A percentile compares a stretch with the other conserved stretches of the same genome.
Evolutionary conservation across 2,113 vertebrate species (phyloP).

Genomic region (Dipodomys merriami): DNA sequence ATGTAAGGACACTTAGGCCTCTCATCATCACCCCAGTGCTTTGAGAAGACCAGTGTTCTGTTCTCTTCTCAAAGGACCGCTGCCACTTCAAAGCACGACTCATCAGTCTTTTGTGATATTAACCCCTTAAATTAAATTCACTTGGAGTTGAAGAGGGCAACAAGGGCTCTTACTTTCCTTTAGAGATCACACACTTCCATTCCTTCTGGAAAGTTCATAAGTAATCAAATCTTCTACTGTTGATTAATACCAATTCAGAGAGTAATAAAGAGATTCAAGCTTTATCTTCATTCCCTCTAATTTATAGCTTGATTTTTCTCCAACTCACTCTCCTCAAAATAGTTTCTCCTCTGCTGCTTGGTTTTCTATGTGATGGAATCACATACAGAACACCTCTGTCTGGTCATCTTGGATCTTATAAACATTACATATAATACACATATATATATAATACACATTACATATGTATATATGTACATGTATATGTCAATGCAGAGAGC

Average conservation of each 20-base stretch:
- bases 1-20: slow-evolving; percentile 52
- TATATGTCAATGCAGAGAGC: too few relatives aligned
- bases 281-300: not conserved
- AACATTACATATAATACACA: too few relatives aligned
- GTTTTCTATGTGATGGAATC: too few relatives aligned
- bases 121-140: slow-evolving; percentile 64
- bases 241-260: slow-evolving; percentile 64
- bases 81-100: not conserved
- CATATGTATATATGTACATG: too few relatives aligned
- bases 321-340: not conserved
- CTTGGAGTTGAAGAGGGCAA: slow-evolving; percentile 33
- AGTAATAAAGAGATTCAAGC: slow-evolving; percentile 15
- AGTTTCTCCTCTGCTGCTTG: not conserved
- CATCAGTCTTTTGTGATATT: slow-evolving; percentile 37
- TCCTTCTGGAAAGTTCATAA: slow-evolving; percentile 55
- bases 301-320: too few relatives aligned
- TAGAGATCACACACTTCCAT: not conserved
- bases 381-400: too few relatives aligned
- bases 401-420: too few relatives aligned
- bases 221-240: slow-evolving; percentile 7
- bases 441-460: too few relatives aligned
- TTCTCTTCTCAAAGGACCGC: slow-evolving; percentile 48
- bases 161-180: slow-evolving; percentile 39
- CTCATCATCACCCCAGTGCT: slow-evolving; percentile 34
- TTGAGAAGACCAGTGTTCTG: slow-evolving; percentile 33